phyloP scores from a whole-genome alignment of 2,888 invertebrate genomes.

The Timema podura region DNA sequence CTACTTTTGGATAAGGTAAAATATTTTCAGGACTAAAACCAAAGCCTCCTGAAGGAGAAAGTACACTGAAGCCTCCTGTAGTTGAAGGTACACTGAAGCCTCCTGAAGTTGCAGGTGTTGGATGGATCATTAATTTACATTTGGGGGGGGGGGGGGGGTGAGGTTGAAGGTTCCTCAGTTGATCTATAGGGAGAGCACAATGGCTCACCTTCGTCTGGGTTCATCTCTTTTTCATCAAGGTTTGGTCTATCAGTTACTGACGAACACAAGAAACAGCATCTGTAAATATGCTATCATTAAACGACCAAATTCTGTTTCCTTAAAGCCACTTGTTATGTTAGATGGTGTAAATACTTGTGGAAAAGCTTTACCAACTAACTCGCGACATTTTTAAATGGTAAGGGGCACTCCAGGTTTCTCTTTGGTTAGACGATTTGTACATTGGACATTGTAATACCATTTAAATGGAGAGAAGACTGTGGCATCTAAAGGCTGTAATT shows the following conservation, averaged over 20 bases:
- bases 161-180: no score
- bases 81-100: no score
- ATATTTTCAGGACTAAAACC: neutral
- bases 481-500: slow-evolving; percentile 41
- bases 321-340: neutral
- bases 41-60: no score
- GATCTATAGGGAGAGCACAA: no score
- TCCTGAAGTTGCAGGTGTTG: no score
- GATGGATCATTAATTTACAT: neutral
- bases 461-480: slow-evolving; percentile 38
- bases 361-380: slow-evolving; percentile 8
- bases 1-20: neutral
- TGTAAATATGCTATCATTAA: slow-evolving; percentile 4
- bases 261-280: neutral
- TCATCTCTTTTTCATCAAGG: neutral
- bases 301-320: neutral
- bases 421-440: no score
- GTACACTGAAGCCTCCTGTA: no score
- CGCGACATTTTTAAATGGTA: slow-evolving; percentile 17
- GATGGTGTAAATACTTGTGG: neutral
- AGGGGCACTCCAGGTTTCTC: slow-evolving; percentile 42
- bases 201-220: no score
- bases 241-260: slow-evolving; percentile 1
- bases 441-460: slow-evolving; percentile 36
- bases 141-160: slow-evolving; percentile 1